Evolutionary conservation across 2,113 vertebrate genomes (phyloP).

Genomic region (Hippocampus mohnikei): DNA sequence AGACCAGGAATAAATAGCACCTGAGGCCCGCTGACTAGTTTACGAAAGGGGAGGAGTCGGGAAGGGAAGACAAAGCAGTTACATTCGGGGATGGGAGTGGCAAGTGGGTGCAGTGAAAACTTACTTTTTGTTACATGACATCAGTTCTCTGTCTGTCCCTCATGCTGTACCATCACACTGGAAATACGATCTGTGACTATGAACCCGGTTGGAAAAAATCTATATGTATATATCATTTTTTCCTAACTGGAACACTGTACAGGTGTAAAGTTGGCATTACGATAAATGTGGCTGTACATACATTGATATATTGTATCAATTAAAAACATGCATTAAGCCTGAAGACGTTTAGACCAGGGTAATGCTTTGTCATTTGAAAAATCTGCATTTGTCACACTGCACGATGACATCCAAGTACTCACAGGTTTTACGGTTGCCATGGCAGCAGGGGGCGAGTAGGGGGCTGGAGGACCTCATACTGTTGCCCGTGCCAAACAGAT

Average conservation of each 20-base stretch:
- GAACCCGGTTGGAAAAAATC: conserved; percentile 68
- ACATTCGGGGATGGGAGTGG: not conserved
- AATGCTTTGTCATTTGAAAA: conserved; percentile 12
- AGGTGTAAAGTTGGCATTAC: conserved; percentile 85
- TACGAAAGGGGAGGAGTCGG: not conserved
- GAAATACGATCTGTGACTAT: conserved; percentile 57
- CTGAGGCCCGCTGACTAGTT: conserved; percentile 3
- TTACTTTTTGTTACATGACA: conserved; percentile 27
- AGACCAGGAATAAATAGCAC: conserved; percentile 21
- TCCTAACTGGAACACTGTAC: conserved; percentile 79
- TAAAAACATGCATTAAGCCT: conserved; percentile 79
- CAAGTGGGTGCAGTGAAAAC: conserved; percentile 64
- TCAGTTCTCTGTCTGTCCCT: conserved; percentile 51
- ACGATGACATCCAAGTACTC: conserved; percentile 13
- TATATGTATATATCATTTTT: conserved; percentile 55
- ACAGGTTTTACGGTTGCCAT: conserved; percentile 41
- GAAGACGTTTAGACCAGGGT: conserved; percentile 34
- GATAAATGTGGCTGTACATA: conserved; percentile 88
- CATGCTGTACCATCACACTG: conserved; percentile 60
- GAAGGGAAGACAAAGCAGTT: conserved; percentile 4
- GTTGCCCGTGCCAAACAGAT: conserved; percentile 54
- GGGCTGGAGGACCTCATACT: conserved; percentile 17
- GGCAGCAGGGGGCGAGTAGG: conserved; percentile 14
- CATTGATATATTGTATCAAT: conserved; percentile 83
- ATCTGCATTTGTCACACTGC: too few species aligned